Evolutionary conservation across 2,888 invertebrate species (phyloP).

Genomic region (Agrochola litura): DNA sequence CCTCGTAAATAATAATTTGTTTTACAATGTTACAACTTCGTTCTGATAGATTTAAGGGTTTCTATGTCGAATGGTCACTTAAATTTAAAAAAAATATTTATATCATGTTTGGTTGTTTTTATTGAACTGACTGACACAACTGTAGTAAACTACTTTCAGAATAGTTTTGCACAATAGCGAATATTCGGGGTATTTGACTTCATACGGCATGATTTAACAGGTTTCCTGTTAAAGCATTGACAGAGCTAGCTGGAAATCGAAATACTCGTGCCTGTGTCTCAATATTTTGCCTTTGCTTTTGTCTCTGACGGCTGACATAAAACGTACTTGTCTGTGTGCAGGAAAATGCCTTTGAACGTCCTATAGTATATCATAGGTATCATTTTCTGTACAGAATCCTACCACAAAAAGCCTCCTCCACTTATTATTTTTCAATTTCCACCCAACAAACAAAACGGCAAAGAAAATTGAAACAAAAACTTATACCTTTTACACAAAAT

Average conservation of each 20-base stretch:
- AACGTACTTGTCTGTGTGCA: not conserved
- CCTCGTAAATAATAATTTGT: slow-evolving; percentile 35
- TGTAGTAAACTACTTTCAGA: not conserved
- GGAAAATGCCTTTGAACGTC: not conserved
- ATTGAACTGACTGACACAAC: no score
- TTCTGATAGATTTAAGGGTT: not conserved
- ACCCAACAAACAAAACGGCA: slow-evolving; percentile 22
- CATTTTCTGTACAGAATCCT: not conserved
- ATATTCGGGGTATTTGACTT: slow-evolving; percentile 6
- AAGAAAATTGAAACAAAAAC: slow-evolving; percentile 45
- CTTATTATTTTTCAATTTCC: slow-evolving; percentile 41
- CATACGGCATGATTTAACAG: not conserved
- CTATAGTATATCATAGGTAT: not conserved
- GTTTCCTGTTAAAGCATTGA: slow-evolving; percentile 4
- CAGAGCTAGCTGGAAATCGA: not conserved
- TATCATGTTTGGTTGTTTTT: not conserved
- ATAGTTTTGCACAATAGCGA: not conserved
- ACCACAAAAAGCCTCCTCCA: not conserved
- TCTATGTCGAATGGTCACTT: not conserved
- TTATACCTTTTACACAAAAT: slow-evolving; percentile 38
- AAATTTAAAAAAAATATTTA: not conserved
- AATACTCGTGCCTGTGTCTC: slow-evolving; percentile 8
- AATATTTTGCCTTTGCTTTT: slow-evolving; percentile 14
- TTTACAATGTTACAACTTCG: slow-evolving; percentile 1
- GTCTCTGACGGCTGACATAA: slow-evolving; percentile 17